phyloP scores from a whole-genome alignment of 2,113 vertebrate genomes.

The Percopsis transmontana region DNA sequence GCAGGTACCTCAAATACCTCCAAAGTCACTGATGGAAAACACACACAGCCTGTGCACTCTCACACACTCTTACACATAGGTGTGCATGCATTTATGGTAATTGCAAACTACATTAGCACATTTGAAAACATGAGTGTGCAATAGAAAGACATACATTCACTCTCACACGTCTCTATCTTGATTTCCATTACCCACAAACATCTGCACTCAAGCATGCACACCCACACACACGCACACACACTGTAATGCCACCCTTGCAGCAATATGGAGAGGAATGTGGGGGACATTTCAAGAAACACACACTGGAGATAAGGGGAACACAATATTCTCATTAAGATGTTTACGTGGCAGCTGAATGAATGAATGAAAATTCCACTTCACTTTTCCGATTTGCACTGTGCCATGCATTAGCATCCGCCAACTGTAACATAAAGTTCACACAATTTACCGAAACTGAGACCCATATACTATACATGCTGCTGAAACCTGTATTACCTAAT shows the following conservation, averaged over 20 bases:
- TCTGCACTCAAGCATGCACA: constrained; percentile 9
- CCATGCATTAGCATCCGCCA: too few species aligned
- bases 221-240: constrained; percentile 1
- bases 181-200: too few species aligned
- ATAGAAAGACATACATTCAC: neutral
- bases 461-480: too few species aligned
- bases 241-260: constrained; percentile 3
- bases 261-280: constrained; percentile 10
- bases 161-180: neutral
- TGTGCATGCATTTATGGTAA: neutral
- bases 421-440: too few species aligned
- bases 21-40: constrained; percentile 6
- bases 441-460: too few species aligned
- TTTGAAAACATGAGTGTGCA: too few species aligned
- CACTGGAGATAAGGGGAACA: neutral
- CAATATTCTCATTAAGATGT: neutral
- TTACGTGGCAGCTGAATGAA: too few species aligned
- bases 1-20: constrained; percentile 21
- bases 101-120: neutral
- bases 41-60: neutral
- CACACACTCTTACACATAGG: constrained; percentile 3
- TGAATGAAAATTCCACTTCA: too few species aligned
- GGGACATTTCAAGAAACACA: constrained; percentile 1
- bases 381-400: too few species aligned
- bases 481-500: too few species aligned